Base-by-base conservation (phyloP, 2,113 vertebrate species). In the Leptobrachium ailaonicum region DNA sequence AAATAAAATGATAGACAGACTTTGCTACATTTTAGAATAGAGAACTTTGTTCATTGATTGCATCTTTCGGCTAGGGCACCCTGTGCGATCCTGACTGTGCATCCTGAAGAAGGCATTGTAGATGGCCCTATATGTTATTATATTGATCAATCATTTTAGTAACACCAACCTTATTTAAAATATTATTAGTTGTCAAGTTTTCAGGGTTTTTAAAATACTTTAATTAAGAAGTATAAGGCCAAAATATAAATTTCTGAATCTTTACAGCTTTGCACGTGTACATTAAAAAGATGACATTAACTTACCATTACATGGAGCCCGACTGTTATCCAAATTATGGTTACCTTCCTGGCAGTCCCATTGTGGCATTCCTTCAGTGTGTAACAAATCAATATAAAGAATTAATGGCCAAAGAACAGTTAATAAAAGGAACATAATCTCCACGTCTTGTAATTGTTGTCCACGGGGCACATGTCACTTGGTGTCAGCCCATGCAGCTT, bases 221-320 rank as follows among this genome's bases (percentile, higher is more conserved):
- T 50, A 4, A 8, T 47, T 8, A 50, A 50, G 47, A 4, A 50
- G 47, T 50, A 50, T 50, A 50, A 50, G 4, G 47, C 47, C 47
- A 50, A 8, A 4, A 50, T 8, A 5, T 4, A 50, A 50, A 50
- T 50, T 8, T 64, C 10, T 20, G 9, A 32, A 40, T 64, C 32
- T 7, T 32, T 64, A 32, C 20, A 13, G 2, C 62, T 32, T 40
- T 62, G 62, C n/a, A 6, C 2, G 13, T 6, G 10, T 5, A 10
- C 13, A 40, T 32, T 20, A 64, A 64, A 5, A 64, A 64, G 32
- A 6, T 64, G 56, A 41, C 1, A 41, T 43, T 3, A 64, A 95
- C 95, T 96, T 88, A 98, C 96, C 94, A 13, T 83, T 6, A 76
- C 95, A 96, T 76, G 87, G 83, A 67, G 87, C 79, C 82, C 90